A percentile compares a stretch with the other conserved stretches of the same genome.
phyloP scores from a whole-genome alignment of 2,888 invertebrate genomes.

The Tenthredo scrophulariae region DNA sequence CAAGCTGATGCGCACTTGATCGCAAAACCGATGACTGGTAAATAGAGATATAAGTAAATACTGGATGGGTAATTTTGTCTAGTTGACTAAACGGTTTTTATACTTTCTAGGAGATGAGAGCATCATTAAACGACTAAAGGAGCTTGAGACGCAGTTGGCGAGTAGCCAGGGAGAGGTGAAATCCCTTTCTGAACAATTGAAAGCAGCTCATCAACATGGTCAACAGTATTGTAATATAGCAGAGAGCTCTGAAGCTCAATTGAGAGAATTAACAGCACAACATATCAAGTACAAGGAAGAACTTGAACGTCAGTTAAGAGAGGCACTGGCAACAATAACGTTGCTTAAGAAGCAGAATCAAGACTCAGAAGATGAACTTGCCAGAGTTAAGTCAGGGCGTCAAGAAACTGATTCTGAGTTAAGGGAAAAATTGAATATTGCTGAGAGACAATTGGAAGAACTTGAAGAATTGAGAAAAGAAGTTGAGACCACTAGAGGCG shows the following conservation, averaged over 20 bases:
- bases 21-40: slow-evolving; percentile 71
- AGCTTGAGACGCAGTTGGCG: slow-evolving; percentile 84
- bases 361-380: slow-evolving; percentile 85
- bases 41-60: slow-evolving; percentile 58
- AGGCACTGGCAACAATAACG: slow-evolving; percentile 75
- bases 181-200: slow-evolving; percentile 86
- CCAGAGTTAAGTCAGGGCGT: slow-evolving; percentile 85
- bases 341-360: slow-evolving; percentile 83
- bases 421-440: slow-evolving; percentile 78
- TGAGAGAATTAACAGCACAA: slow-evolving; percentile 83
- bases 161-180: slow-evolving; percentile 84
- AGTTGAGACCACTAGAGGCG: slow-evolving; percentile 82
- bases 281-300: slow-evolving; percentile 82
- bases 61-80: not conserved
- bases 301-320: slow-evolving; percentile 82
- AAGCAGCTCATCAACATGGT: slow-evolving; percentile 86
- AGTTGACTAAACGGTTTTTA: not conserved
- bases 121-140: slow-evolving; percentile 82
- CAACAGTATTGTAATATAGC: slow-evolving; percentile 93
- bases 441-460: slow-evolving; percentile 84
- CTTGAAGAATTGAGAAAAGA: slow-evolving; percentile 82
- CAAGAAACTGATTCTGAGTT: slow-evolving; percentile 82
- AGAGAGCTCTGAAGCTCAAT: slow-evolving; percentile 89
- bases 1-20: slow-evolving; percentile 72
- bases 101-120: slow-evolving; percentile 81